A percentile compares a stretch with the other conserved stretches of the same genome.
Evolutionary conservation across 2,797 vertebrate species (phyloP).

Genomic region (Typhlichthys subterraneus): DNA sequence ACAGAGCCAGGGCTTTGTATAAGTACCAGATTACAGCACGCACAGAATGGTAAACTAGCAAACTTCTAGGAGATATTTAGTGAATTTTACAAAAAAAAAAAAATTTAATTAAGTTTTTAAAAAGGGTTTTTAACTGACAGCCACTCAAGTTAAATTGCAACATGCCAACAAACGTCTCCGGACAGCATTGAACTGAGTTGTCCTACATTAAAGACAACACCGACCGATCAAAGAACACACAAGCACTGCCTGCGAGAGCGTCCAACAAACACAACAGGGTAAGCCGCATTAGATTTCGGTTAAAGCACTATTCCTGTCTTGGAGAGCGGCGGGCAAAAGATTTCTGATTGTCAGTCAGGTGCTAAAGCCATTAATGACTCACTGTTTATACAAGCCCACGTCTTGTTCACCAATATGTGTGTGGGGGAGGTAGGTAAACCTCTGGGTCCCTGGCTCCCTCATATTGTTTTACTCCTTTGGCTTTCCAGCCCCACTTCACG

Average conservation of each 20-base stretch:
- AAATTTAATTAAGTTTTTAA: background rate
- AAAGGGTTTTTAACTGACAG: no score
- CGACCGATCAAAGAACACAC: background rate
- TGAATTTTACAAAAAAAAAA: no score
- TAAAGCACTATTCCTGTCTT: background rate
- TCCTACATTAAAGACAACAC: background rate
- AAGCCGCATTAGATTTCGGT: background rate
- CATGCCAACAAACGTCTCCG: background rate
- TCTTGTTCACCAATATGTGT: conserved; percentile 18
- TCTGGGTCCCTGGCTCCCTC: no score
- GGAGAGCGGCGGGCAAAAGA: background rate
- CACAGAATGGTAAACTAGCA: no score
- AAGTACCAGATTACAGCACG: no score
- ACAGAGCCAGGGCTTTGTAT: no score
- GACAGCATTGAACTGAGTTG: background rate
- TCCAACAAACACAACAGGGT: conserved; percentile 8
- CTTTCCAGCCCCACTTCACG: conserved; percentile 26
- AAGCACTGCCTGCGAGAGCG: background rate
- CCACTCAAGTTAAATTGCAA: background rate
- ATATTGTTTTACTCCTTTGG: conserved; percentile 11
- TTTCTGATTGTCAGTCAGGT: conserved; percentile 34
- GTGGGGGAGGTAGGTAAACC: background rate
- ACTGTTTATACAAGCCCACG: conserved; percentile 9
- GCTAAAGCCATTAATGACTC: conserved; percentile 16
- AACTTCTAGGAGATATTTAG: no score